Evolutionary conservation across 2,797 vertebrate species (phyloP).

Genomic region (Pagetopsis macropterus): DNA sequence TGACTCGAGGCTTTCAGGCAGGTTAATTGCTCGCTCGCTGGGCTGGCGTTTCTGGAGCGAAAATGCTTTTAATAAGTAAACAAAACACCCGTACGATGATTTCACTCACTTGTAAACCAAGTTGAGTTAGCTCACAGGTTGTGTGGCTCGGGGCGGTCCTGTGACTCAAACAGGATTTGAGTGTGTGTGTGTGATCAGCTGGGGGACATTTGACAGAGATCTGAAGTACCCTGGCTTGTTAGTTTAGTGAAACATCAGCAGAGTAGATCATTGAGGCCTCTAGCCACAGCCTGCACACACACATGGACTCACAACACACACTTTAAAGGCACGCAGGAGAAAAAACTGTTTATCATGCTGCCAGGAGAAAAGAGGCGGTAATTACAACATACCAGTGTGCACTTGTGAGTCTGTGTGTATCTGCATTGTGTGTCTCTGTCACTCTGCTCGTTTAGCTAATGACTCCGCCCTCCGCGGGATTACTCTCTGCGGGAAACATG

Average conservation of each 20-base stretch:
- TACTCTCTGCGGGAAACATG: slow-evolving; percentile 60
- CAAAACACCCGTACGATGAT: slow-evolving; percentile 44
- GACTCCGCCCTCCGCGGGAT: slow-evolving; percentile 57
- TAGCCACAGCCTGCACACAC: slow-evolving; percentile 10
- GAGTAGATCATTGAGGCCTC: slow-evolving; percentile 37
- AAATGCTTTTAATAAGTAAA: slow-evolving; percentile 53
- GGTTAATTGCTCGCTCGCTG: slow-evolving; percentile 55
- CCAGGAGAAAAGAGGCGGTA: slow-evolving; percentile 52
- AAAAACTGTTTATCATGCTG: slow-evolving; percentile 36
- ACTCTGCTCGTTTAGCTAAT: slow-evolving; percentile 63
- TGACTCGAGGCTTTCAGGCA: slow-evolving; percentile 44
- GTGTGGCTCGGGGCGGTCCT: slow-evolving; percentile 12
- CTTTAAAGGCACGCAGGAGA: neutral
- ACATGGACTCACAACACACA: neutral
- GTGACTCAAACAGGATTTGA: slow-evolving; percentile 13
- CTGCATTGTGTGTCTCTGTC: slow-evolving; percentile 15
- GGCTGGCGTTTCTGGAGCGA: neutral
- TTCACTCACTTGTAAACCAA: slow-evolving; percentile 51
- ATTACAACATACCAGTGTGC: slow-evolving; percentile 46
- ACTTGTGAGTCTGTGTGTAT: slow-evolving; percentile 1
- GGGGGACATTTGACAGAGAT: slow-evolving; percentile 35
- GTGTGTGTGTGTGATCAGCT: slow-evolving; percentile 24
- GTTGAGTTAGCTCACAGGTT: slow-evolving; percentile 25
- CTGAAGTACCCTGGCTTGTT: slow-evolving; percentile 41
- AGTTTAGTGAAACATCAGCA: slow-evolving; percentile 51